Evolutionary conservation across 2,888 invertebrate genomes (phyloP).

Genomic region (Catonia carolina): DNA sequence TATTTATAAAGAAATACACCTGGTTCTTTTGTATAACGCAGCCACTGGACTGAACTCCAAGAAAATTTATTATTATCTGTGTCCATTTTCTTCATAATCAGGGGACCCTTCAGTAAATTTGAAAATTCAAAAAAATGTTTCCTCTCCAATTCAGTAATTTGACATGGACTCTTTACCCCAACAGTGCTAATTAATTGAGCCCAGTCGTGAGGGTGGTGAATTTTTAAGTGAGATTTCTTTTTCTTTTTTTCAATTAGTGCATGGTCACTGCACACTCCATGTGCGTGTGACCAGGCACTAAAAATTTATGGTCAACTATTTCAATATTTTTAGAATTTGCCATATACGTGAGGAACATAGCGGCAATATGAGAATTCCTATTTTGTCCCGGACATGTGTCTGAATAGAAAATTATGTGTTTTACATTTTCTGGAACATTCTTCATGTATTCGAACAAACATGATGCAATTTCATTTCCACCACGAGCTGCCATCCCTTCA

Average conservation of each 20-base stretch:
- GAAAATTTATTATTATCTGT: slow-evolving; percentile 1
- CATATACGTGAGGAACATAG: slow-evolving; percentile 30
- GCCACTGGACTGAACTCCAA: slow-evolving; percentile 4
- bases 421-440: not conserved
- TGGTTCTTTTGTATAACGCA: not conserved
- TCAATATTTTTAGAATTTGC: slow-evolving; percentile 23
- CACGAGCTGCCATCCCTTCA: slow-evolving; percentile 29
- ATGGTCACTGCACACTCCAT: slow-evolving; percentile 31
- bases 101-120: not conserved
- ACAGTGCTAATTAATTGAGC: not conserved
- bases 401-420: slow-evolving; percentile 29
- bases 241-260: slow-evolving; percentile 29
- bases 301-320: slow-evolving; percentile 33
- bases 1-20: not conserved
- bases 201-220: slow-evolving; percentile 13
- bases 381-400: slow-evolving; percentile 34
- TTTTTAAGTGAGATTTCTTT: slow-evolving; percentile 18
- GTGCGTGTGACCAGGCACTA: slow-evolving; percentile 32
- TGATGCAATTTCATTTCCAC: slow-evolving; percentile 35
- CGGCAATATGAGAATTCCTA: slow-evolving; percentile 31
- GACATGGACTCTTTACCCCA: not conserved
- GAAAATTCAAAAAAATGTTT: not conserved
- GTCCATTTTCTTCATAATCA: not conserved
- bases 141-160: not conserved
- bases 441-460: slow-evolving; percentile 25